A percentile compares a stretch with the other conserved stretches of the same genome.
These are phyloP conservation scores for Ips typographus DNA, from an alignment of 1,140 invertebrate species.

Conservation along the genomic window DNA sequence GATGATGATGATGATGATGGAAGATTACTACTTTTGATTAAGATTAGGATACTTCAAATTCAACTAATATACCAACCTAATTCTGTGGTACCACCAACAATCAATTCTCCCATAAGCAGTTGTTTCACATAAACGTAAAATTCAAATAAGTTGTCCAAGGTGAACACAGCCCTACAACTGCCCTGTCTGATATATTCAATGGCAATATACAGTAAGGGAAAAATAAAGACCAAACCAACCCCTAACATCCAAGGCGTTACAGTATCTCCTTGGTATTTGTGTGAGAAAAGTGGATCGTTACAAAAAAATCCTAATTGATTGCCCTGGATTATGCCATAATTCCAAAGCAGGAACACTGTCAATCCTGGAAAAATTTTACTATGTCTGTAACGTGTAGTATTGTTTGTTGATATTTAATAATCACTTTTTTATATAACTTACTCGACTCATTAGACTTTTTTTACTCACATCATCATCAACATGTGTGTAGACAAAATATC, in stretches of 20 bases:
- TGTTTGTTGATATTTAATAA: no score
- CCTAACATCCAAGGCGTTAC: constrained; percentile 53
- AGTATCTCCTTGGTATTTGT: constrained; percentile 62
- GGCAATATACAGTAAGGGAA: neutral
- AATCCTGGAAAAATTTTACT: neutral
- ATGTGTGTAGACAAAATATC: no score
- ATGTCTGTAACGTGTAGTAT: no score
- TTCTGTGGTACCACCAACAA: constrained; percentile 51
- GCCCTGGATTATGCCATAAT: constrained; percentile 55
- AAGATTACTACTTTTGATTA: neutral
- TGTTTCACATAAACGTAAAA: constrained; percentile 39
- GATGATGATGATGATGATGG: neutral
- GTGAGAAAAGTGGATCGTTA: constrained; percentile 62
- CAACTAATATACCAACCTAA: constrained; percentile 41
- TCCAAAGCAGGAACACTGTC: constrained; percentile 44
- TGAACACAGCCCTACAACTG: constrained; percentile 3
- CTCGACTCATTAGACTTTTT: no score
- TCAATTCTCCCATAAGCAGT: constrained; percentile 36
- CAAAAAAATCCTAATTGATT: constrained; percentile 61
- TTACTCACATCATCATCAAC: no score
- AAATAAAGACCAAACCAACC: constrained; percentile 47
- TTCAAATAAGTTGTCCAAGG: neutral
- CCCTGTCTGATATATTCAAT: constrained; percentile 13
- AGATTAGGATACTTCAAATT: no score
- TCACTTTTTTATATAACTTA: no score